phyloP scores from a whole-genome alignment of 2,888 invertebrate species.

The Sycophila texana region DNA sequence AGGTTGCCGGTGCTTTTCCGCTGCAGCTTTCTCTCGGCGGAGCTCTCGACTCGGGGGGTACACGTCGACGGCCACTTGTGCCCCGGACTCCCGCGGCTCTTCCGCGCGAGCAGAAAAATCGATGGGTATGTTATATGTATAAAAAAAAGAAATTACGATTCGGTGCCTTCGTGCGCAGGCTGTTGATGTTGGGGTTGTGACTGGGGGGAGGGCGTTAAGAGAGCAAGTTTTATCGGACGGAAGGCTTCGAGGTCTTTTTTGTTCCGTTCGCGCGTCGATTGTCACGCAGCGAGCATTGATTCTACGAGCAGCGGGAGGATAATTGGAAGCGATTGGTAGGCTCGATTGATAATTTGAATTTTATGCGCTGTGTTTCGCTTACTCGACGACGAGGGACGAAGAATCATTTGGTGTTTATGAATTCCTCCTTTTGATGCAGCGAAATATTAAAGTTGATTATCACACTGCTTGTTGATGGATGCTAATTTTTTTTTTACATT shows the following conservation, averaged over 20 bases:
- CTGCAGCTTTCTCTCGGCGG: conserved; percentile 26
- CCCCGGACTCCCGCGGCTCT: background rate
- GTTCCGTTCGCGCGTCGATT: no score
- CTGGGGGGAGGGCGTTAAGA: no score
- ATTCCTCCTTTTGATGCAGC: no score
- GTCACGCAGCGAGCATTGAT: no score
- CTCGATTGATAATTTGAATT: background rate
- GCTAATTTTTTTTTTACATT: no score
- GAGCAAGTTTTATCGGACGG: background rate
- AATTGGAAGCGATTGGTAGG: background rate
- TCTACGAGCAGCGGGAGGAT: no score
- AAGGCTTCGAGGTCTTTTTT: background rate
- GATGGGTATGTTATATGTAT: conserved; percentile 27
- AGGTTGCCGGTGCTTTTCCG: background rate
- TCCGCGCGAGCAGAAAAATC: conserved; percentile 24
- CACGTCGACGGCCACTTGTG: background rate
- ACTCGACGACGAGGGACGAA: no score
- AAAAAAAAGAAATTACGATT: background rate
- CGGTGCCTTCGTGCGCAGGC: conserved; percentile 10
- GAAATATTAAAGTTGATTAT: no score
- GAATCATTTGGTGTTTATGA: no score
- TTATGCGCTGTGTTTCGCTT: no score
- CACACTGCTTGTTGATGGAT: no score
- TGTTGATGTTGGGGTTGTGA: background rate
- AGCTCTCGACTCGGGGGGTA: background rate